Evolutionary conservation across 2,113 vertebrate genomes (phyloP), one percentile per base, ranked within the genome.

Genomic region (Beaufortia kweichowensis): DNA sequence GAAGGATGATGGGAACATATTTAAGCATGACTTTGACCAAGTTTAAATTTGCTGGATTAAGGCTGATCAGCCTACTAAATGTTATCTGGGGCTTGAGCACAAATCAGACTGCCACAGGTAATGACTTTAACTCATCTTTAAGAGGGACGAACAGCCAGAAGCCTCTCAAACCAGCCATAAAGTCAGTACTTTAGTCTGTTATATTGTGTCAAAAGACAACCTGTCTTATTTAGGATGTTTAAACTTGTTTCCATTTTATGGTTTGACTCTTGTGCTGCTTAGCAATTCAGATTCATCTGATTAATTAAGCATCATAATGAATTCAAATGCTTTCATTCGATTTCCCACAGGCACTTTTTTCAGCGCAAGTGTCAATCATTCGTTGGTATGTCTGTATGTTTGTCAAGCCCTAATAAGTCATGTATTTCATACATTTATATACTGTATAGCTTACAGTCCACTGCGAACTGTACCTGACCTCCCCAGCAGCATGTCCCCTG

Each of bases 231-330:
- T 39, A 26, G 21, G 7, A 24, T 9, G 6, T 35, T 53, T 9
- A 21, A 21, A 5, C 48, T 50, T 50, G 48, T 50, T 50, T 35
- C 29, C 12, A 23, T 33, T 28, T 55, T 35, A 23, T 10, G 15
- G 28, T 55, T 69, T 56, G 28, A 55, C 10, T 75, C 41, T 12
- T 46, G 46, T 50, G n/a, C 39, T 67, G 17, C 28, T 81, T 61
- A 70, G 64, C 59, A 64, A 65, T 75, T 69, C 28, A 59, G 70
- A 82, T 82, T 63, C 5, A 57, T 68, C 43, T 31, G 14, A 26
- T 68, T 75, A 66, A 71, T 82, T 65, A 69, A 62, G 57, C 57
- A 56, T 50, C 64, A 12, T 69, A 61, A 61, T 78, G 33, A 81
- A 59, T 61, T 29, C 28, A 74, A 33, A 35, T 5, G 24, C 26